Conservation (phyloP, 2,113 vertebrate genomes). For the Sebastes fasciatus region DNA sequence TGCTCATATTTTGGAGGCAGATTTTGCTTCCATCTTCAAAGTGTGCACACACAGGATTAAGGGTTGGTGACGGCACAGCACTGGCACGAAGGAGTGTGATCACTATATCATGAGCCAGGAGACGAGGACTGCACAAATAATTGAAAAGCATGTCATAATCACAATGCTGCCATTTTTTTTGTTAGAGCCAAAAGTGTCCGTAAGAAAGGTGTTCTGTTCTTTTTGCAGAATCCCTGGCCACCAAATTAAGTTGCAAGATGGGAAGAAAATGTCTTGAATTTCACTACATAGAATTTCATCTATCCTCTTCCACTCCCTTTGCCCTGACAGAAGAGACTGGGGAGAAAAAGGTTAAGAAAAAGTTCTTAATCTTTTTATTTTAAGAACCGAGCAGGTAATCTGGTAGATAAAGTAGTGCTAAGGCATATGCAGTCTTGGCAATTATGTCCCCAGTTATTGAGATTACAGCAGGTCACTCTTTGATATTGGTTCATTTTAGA, state of each 20-base stretch:
- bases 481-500: neutral
- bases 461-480: neutral
- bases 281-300: neutral
- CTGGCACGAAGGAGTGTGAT: neutral
- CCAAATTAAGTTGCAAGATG: slow-evolving; percentile 10
- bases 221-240: neutral
- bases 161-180: neutral
- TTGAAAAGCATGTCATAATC: neutral
- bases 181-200: neutral
- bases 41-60: neutral
- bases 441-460: neutral
- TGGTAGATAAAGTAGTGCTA: neutral
- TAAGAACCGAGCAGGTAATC: neutral
- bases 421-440: neutral
- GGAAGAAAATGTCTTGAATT: neutral
- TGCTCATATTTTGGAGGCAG: neutral
- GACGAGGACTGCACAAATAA: slow-evolving; percentile 7
- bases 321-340: neutral
- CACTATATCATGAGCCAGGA: slow-evolving; percentile 17
- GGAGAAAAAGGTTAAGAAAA: neutral
- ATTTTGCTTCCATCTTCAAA: neutral
- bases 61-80: neutral
- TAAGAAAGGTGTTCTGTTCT: no score
- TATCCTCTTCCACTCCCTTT: neutral
- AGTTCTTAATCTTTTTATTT: neutral